Conservation (phyloP, 2,888 invertebrate species). For the Lycophotia porphyrea region DNA sequence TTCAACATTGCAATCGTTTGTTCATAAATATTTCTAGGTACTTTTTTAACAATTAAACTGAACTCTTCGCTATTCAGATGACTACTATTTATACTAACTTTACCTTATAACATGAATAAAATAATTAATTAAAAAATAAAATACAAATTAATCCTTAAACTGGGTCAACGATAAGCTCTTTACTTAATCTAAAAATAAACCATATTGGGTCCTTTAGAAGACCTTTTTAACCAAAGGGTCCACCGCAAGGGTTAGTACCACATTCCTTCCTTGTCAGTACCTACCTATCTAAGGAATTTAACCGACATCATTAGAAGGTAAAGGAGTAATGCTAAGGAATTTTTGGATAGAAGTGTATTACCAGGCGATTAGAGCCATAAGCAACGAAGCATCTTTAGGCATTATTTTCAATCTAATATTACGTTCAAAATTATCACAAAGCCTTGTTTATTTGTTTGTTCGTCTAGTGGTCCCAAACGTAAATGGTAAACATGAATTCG, state of each 20-base stretch:
- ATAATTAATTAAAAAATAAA: neutral
- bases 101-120: neutral
- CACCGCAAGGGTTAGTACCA: slow-evolving; percentile 11
- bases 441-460: neutral
- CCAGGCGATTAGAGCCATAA: neutral
- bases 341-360: slow-evolving; percentile 33
- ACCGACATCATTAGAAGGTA: slow-evolving; percentile 33
- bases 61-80: neutral
- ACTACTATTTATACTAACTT: neutral
- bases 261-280: slow-evolving; percentile 29
- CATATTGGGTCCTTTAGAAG: neutral
- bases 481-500: neutral
- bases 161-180: neutral
- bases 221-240: slow-evolving; percentile 36
- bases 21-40: neutral
- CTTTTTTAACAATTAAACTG: neutral
- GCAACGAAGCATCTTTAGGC: neutral
- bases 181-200: slow-evolving; percentile 17
- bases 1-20: neutral
- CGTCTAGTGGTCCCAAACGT: neutral
- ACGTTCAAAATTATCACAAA: neutral
- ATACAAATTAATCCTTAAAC: neutral
- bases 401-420: neutral
- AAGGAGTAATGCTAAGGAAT: slow-evolving; percentile 8
- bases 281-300: slow-evolving; percentile 35